Evolutionary conservation across 2,888 invertebrate species (phyloP), one percentile per base, ranked within the genome.

Genomic region (Carcina quercana): DNA sequence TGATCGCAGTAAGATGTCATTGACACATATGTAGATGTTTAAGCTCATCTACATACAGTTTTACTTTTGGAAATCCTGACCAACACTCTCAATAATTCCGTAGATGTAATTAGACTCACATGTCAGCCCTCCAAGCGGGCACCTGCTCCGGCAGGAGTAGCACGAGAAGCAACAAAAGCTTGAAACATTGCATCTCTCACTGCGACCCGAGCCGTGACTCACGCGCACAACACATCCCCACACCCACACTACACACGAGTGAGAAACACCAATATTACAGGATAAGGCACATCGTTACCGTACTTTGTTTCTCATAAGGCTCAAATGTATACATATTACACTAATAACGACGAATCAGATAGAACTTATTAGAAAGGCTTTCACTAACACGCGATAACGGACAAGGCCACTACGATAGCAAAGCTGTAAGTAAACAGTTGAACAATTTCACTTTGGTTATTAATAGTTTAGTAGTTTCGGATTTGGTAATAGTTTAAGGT

Each of bases 241-340:
- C 40, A 42, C 39, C 36, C 26, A 42, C 34, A 38, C 50, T 51
- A 55, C 42, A 51, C 50, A 40, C 43, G 39, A 45, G 42, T n/a
- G n/a, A n/a, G n/a, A n/a, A n/a, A n/a, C 49, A 40, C 58, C 33
- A 54, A 56, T 59, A 67, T 63, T 67, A 72, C 59, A 61, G 50
- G 45, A 45, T 71, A 79, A 80, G 79, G 79, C 80, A 78, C 79
- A 68, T 70, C 54, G 62, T 78, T 76, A 59, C 67, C 42, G 45
- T 59, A 53, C 59, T 52, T 59, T 58, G 50, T 59, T 56, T 53
- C 32, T 49, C 37, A 44, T 51, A 68, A 71, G 60, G 59, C 64
- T 65, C 56, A 39, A 52, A 6, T 8, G 14, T 14, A 38, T 52
- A 8, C 5, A 10, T 20, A 26, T 10, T 20, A n/a, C 6, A n/a